Evolutionary conservation across 1,140 invertebrate genomes (phyloP).

Genomic region (Heliconius congener): DNA sequence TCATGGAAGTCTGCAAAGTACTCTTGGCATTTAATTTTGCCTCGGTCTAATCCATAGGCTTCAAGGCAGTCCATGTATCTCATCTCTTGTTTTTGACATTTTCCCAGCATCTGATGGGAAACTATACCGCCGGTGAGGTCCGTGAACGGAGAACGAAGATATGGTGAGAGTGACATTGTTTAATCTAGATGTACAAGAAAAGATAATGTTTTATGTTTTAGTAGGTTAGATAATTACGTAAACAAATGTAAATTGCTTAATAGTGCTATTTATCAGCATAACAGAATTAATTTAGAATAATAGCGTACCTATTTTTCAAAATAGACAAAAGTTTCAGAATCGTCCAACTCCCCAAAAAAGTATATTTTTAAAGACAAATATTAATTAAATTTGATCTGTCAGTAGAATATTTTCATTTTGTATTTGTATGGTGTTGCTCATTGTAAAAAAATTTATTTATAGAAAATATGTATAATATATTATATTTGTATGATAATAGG

Average conservation of each 20-base stretch:
- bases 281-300: neutral
- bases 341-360: neutral
- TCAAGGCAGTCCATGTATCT: constrained; percentile 87
- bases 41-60: constrained; percentile 85
- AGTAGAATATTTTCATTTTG: neutral
- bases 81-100: constrained; percentile 85
- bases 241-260: constrained; percentile 46
- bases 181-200: constrained; percentile 41
- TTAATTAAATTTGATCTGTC: neutral
- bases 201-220: constrained; percentile 37
- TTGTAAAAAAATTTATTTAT: neutral
- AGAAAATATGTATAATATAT: neutral
- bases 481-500: neutral
- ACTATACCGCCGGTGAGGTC: constrained; percentile 84
- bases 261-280: neutral
- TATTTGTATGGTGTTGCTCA: neutral
- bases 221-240: constrained; percentile 71
- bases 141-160: constrained; percentile 84
- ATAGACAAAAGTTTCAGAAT: neutral
- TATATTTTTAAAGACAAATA: neutral
- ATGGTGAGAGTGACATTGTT: constrained; percentile 82
- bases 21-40: constrained; percentile 81
- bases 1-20: constrained; percentile 86
- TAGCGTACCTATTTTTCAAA: neutral
- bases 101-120: constrained; percentile 83